Conservation (phyloP, 2,797 vertebrate genomes). For the Scolopax bukidnonensis region DNA sequence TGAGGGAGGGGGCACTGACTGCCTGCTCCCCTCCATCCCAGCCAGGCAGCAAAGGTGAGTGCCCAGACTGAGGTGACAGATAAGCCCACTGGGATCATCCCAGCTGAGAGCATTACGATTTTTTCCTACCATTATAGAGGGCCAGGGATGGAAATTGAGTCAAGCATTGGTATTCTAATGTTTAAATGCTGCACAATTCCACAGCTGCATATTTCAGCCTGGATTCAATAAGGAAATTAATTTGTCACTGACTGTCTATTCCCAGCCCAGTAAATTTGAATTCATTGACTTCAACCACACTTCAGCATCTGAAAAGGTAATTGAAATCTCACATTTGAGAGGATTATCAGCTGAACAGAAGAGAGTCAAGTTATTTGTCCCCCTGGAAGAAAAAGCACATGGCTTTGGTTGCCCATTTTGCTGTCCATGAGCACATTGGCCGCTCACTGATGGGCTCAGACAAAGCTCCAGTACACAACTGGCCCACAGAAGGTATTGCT, state of each 20-base stretch:
- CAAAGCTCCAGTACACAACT: neutral
- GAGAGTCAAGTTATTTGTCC: neutral
- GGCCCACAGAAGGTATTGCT: neutral
- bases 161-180: neutral
- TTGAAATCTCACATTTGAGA: neutral
- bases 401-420: neutral
- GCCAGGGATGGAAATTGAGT: neutral
- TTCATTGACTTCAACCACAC: neutral
- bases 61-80: neutral
- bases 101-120: neutral
- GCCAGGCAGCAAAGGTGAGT: neutral
- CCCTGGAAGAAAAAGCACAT: neutral
- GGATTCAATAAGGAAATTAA: neutral
- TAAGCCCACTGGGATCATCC: accelerated
- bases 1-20: neutral
- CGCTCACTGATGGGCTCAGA: accelerated
- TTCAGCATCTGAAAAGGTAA: neutral
- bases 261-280: neutral
- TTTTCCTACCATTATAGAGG: neutral
- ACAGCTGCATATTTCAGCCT: neutral
- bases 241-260: neutral
- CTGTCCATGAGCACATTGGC: accelerated
- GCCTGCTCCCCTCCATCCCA: neutral
- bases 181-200: neutral
- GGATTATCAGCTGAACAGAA: neutral